These are phyloP conservation scores for Diplodus puntazzo DNA, from an alignment of 2,797 vertebrate species.

Conservation along the genomic window DNA sequence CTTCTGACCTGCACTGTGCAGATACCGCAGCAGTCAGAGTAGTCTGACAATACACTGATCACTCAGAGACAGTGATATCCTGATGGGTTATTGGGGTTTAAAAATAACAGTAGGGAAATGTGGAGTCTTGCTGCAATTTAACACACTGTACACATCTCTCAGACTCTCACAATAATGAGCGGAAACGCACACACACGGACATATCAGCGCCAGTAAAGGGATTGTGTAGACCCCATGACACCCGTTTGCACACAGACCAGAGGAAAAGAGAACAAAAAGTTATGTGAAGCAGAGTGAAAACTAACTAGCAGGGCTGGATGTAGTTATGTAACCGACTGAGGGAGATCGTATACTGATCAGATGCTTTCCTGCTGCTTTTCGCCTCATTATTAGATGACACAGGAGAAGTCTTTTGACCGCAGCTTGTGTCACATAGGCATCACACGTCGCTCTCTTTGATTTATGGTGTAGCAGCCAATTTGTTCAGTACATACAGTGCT, in stretches of 20 bases:
- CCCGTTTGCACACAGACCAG: constrained; percentile 9
- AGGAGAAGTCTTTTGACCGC: constrained; percentile 25
- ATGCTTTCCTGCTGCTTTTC: constrained; percentile 66
- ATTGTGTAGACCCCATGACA: constrained; percentile 24
- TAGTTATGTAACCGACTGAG: constrained; percentile 32
- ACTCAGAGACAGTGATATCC: constrained; percentile 8
- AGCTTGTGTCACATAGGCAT: background rate
- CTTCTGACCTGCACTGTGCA: background rate
- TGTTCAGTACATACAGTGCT: background rate
- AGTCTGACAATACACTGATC: background rate
- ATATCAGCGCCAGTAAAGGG: constrained; percentile 8
- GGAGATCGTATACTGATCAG: constrained; percentile 55
- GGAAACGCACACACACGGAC: constrained; percentile 12
- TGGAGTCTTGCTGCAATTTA: constrained; percentile 26
- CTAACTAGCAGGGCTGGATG: constrained; percentile 31
- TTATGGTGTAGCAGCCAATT: background rate
- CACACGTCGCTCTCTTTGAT: constrained; percentile 1
- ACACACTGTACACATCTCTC: constrained; percentile 10
- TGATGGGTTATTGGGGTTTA: constrained; percentile 20
- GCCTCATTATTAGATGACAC: constrained; percentile 70
- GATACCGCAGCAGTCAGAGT: background rate
- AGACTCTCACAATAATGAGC: constrained; percentile 42
- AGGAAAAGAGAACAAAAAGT: constrained; percentile 28
- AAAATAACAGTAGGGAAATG: constrained; percentile 31
- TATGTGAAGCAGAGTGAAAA: background rate